These are phyloP conservation scores for Patiria pectinifera DNA, from an alignment of 53 echinoderm and acorn worm genomes.

Conservation along the genomic window DNA sequence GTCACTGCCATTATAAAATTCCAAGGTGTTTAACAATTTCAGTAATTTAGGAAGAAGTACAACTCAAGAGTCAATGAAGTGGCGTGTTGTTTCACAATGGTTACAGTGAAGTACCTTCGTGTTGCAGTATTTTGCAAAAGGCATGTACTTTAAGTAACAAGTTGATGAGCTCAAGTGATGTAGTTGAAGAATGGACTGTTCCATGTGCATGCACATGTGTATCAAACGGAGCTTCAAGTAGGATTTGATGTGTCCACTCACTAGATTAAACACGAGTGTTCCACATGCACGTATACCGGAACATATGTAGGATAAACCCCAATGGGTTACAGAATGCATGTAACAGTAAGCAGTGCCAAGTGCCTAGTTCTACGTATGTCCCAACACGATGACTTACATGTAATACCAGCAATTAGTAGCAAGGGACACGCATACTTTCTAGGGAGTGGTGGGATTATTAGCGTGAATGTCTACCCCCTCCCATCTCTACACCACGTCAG, in stretches of 20 bases:
- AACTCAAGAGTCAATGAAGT: not conserved
- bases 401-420: not conserved
- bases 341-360: not conserved
- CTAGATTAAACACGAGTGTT: not conserved
- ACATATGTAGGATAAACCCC: not conserved
- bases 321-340: not conserved
- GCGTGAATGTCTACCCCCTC: not conserved
- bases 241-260: no score
- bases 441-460: conserved; percentile 39
- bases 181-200: no score
- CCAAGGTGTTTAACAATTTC: not conserved
- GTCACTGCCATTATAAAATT: not conserved
- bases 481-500: conserved; percentile 16
- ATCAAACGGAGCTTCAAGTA: no score
- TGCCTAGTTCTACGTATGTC: not conserved
- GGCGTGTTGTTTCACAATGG: not conserved
- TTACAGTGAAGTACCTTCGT: not conserved
- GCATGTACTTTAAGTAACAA: not conserved
- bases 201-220: no score
- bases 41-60: not conserved
- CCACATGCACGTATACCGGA: not conserved
- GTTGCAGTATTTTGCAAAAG: not conserved
- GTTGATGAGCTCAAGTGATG: not conserved
- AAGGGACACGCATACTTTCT: not conserved
- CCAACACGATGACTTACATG: not conserved